Percentiles rank a stretch among this genome's conserved stretches.
Evolutionary conservation across 2,888 invertebrate genomes (phyloP).

Genomic region (Lomographa bimaculata): DNA sequence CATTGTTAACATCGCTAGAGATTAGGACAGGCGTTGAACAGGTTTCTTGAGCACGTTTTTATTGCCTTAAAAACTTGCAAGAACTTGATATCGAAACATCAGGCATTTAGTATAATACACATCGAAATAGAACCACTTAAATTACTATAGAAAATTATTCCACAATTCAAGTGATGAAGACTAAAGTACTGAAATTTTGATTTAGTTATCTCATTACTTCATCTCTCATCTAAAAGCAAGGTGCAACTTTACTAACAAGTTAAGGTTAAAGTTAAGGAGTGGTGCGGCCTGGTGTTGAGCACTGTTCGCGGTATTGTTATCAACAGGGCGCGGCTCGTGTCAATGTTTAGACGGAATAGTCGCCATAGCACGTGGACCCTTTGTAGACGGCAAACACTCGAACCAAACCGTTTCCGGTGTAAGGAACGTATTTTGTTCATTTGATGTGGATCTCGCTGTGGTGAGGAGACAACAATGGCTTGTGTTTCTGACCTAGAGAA

Average conservation of each 20-base stretch:
- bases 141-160: no score
- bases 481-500: slow-evolving; percentile 1
- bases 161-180: no score
- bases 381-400: slow-evolving; percentile 54
- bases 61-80: slow-evolving; percentile 1
- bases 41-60: slow-evolving; percentile 12
- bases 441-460: slow-evolving; percentile 7
- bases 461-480: background rate
- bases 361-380: slow-evolving; percentile 51
- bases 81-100: background rate
- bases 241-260: no score
- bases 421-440: no score
- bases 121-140: no score
- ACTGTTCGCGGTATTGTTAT: slow-evolving; percentile 69
- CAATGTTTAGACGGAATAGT: slow-evolving; percentile 54
- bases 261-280: slow-evolving; percentile 35
- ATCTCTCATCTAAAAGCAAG: slow-evolving; percentile 2
- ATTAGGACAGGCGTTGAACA: slow-evolving; percentile 21
- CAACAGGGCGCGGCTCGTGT: slow-evolving; percentile 69
- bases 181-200: no score
- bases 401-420: slow-evolving; percentile 35
- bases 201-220: no score
- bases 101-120: no score
- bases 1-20: slow-evolving; percentile 14
- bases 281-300: slow-evolving; percentile 42